Evolutionary conservation across 2,888 invertebrate species (phyloP).

Genomic region (Microchrysa polita): DNA sequence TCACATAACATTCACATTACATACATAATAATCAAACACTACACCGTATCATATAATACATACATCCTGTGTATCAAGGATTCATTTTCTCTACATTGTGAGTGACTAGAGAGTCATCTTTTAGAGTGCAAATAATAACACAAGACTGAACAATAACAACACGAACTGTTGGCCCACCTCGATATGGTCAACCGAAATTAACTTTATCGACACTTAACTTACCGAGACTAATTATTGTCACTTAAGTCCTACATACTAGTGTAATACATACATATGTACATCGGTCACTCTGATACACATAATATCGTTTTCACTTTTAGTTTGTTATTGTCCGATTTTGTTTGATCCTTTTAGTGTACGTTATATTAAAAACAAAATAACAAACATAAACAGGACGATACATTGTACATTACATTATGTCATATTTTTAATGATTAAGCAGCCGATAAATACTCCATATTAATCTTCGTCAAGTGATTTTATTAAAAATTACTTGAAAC

Average conservation of each 20-base stretch:
- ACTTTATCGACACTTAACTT: constrained; percentile 34
- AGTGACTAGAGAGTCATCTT: constrained; percentile 35
- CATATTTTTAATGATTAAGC: neutral
- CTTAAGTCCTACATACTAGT: constrained; percentile 6
- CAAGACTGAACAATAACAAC: constrained; percentile 8
- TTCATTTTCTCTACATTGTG: constrained; percentile 26
- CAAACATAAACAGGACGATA: neutral
- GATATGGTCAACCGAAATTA: constrained; percentile 7
- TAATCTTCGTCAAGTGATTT: constrained; percentile 15
- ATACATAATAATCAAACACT: constrained; percentile 36
- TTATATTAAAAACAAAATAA: neutral
- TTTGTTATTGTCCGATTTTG: constrained; percentile 26
- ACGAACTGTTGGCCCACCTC: neutral
- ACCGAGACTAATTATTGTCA: constrained; percentile 22
- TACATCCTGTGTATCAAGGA: constrained; percentile 4
- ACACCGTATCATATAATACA: constrained; percentile 11
- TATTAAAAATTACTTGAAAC: constrained; percentile 15
- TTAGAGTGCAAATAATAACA: constrained; percentile 28
- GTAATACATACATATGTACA: constrained; percentile 2
- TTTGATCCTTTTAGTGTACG: neutral
- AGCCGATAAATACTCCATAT: constrained; percentile 10
- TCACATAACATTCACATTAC: constrained; percentile 31
- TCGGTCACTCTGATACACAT: neutral
- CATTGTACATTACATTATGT: constrained; percentile 1
- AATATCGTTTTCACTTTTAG: constrained; percentile 27